Evolutionary conservation across 2,888 invertebrate genomes (phyloP), one percentile per base, ranked within the genome.

Genomic region (Sceliomorpha sp.): DNA sequence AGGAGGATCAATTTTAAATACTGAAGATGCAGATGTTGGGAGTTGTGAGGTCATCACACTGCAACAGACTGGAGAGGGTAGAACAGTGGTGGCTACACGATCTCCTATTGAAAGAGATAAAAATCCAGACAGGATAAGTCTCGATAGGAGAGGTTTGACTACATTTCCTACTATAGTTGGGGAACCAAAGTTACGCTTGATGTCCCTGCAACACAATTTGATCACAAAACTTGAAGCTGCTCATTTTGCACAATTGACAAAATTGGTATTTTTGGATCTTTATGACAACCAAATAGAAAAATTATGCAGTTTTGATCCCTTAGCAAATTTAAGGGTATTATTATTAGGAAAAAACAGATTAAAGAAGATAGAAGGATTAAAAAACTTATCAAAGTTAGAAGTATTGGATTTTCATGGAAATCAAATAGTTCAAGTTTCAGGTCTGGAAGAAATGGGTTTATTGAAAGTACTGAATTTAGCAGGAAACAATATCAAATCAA

Each of bases 281-380:
- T 98, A 98, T 85, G 96, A 98, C 89, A 98, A 98, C 89, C 96
- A 97, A 88, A 93, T 98, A 69, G 97, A 97, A 74, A 93, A 93
- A 83, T 94, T 98, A 67, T 92, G 92, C 56, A 94, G 93, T 55
- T 90, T 98, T 63, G 93, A 94, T 76, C 91, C 93, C 48, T 90
- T 98, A 42, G 92, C 93, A 70, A 94, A 94, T 80, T 90, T 98
- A 45, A 90, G 97, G 73, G 97, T 98, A 8, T 90, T 98, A 55
- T 90, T 98, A 70, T 91, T 98, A 85, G 98, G 98, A 0, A 98
- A 98, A 90, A 98, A 98, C 89, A 94, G 95, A 87, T 93, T 96
- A 62, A 93, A 92, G 81, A 91, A 92, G 82, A 94, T 96, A 68
- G 95, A 96, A 88, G 94, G 94, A 0, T 89, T 96, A 56, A 91